phyloP scores from a whole-genome alignment of 1,140 invertebrate species.

The Saxidomus purpurata region DNA sequence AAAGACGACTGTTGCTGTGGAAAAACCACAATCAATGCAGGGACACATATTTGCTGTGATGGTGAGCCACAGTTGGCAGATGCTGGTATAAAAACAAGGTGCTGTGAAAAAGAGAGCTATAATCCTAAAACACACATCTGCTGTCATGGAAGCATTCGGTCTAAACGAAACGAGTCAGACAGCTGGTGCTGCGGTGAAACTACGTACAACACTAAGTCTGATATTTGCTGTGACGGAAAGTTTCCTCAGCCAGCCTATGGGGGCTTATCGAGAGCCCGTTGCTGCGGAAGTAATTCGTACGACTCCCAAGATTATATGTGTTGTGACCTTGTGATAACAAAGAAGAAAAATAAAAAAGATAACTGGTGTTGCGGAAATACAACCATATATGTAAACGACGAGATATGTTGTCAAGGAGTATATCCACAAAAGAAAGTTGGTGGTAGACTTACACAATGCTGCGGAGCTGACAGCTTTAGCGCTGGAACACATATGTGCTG shows the following conservation, averaged over 20 bases:
- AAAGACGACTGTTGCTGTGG: conserved; percentile 55
- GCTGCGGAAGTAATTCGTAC: conserved; percentile 45
- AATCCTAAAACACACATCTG: conserved; percentile 45
- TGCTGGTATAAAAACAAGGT: conserved; percentile 13
- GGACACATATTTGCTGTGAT: conserved; percentile 52
- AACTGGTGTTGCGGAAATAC: conserved; percentile 64
- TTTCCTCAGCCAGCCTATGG: conserved; percentile 42
- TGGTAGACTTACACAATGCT: conserved; percentile 55
- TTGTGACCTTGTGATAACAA: conserved; percentile 46
- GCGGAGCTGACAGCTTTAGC: conserved; percentile 55
- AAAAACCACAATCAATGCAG: conserved; percentile 52
- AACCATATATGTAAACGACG: conserved; percentile 31
- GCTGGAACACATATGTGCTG: conserved; percentile 44
- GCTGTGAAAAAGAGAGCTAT: conserved; percentile 39
- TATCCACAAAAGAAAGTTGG: conserved; percentile 37
- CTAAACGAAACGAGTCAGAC: conserved; percentile 18
- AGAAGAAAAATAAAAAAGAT: conserved; percentile 43
- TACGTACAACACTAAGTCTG: conserved; percentile 47
- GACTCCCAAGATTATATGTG: conserved; percentile 53
- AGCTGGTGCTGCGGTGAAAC: conserved; percentile 64
- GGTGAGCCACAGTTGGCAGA: conserved; percentile 34
- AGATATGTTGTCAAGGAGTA: conserved; percentile 56
- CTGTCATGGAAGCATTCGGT: conserved; percentile 31
- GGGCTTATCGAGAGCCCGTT: conserved; percentile 38
- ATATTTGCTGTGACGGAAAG: conserved; percentile 57